Base-by-base conservation (phyloP, 2,797 vertebrate genomes). In the Stomatorhinus walkeri region DNA sequence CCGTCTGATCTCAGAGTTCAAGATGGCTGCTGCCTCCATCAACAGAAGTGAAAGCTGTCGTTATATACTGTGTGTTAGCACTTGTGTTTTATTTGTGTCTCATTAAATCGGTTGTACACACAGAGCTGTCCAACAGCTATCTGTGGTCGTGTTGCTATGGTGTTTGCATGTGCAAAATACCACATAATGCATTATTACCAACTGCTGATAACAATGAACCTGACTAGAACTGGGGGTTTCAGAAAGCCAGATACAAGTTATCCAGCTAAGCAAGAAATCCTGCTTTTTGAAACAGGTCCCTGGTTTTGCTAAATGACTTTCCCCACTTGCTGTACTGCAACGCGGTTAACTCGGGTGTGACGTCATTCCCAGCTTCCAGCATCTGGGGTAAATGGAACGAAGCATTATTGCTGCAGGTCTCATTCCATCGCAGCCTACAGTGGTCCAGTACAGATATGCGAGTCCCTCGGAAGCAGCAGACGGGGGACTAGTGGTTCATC, bases 371-470 rank as follows among this genome's bases (percentile, higher is more conserved):
- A 7, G 32, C 68, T 7, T 72, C 28, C 28, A 32, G 10, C 68
- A 14, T 72, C 68, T 32, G 32, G 14, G 32, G 68, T 72, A 36
- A 72, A 16, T 72, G 28, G 64, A 36, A 61, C 9, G 4, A 28
- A 72, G 28, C 64, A 72, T 36, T 28, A 68, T 46, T 10, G 51
- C 87, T 28, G 40, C 22, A 36, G 22, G 64, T 43, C 85, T 59
- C 88, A 64, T 88, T 36, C 12, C 89, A 87, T 51, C 68, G 84
- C 87, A 68, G 81, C 48, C 51, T 64, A 64, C 59, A 64, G 59
- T 64, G 59, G 59, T 64, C 59, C 59, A 64, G 59, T 28, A 12
- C 22, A 12, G 79, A 56, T 36, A 89, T 85, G 64, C 88, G 90
- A 89, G 59, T 61, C 19, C 14, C 79, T 83, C 19, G 2, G 36